Evolutionary conservation across 2,888 invertebrate species (phyloP), one percentile per base, ranked within the genome.

Genomic region (Tetragonula carbonaria): DNA sequence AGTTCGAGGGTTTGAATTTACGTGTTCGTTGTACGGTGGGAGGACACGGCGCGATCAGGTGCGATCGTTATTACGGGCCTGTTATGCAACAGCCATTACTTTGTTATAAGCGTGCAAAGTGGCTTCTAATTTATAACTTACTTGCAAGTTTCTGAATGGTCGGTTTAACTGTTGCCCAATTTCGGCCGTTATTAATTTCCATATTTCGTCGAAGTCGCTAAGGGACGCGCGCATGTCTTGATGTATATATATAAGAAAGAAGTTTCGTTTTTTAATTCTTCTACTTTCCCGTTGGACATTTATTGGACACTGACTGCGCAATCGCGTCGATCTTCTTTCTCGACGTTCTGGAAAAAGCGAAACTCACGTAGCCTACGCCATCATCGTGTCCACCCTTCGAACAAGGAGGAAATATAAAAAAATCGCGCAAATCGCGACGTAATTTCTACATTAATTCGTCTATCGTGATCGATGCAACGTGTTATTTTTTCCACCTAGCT

Each of bases 91-190:
- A 13, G 6, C 33, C n/a, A 66, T 66, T 66, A 66, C 65, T 66
- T 66, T 38, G 38, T 38, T 38, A 45, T 66, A 66, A 66, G 33
- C 45, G 38, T 38, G 33, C n/a, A 66, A 66, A 66, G 33, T 38
- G 38, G 45, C 23, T 38, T 38, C n/a, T 66, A 21, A 45, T 66
- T 66, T 66, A 38, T 38, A 38, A 65, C 33, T 33, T 33, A 14
- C 21, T 38, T n/a, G 14, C 65, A 33, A 38, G 38, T 66, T 66
- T 66, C 21, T 38, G 33, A 71, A 38, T 33, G 21, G 28, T 33
- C 55, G 33, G 55, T 71, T 55, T 33, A 63, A 74, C 16, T 18
- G 65, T 66, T n/a, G 21, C n/a, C 38, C 33, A 66, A 45, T 66
- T 66, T 66, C 21, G 2, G n/a, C 21, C 11, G 21, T 66, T 66